Percentiles rank a stretch among this genome's conserved stretches.
These are phyloP conservation scores for Camponotus vicinus DNA, from an alignment of 1,140 invertebrate genomes.

Conservation along the genomic window DNA sequence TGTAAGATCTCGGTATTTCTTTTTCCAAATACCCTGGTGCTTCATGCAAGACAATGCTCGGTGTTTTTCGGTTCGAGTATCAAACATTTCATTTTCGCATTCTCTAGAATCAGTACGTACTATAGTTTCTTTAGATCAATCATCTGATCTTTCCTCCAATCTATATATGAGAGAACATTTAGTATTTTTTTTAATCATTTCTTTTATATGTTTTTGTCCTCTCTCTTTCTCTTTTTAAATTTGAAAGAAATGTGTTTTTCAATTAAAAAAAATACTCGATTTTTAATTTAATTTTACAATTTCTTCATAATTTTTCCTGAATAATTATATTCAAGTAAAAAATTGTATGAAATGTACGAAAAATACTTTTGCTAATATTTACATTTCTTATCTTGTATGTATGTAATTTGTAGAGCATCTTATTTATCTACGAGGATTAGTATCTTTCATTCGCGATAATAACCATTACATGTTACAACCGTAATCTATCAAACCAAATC, in stretches of 20 bases:
- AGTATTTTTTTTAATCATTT: neutral
- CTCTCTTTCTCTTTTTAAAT: neutral
- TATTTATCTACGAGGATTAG: neutral
- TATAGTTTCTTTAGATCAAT: constrained; percentile 20
- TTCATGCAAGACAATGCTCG: constrained; percentile 18
- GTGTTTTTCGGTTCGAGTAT: neutral
- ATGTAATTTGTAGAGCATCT: neutral
- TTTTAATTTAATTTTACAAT: neutral
- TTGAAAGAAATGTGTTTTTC: neutral
- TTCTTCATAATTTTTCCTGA: neutral
- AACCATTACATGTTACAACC: neutral
- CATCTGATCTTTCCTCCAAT: constrained; percentile 1
- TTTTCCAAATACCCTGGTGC: constrained; percentile 7
- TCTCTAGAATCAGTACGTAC: neutral
- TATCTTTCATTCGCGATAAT: constrained; percentile 21
- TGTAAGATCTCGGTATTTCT: neutral
- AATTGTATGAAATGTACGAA: neutral
- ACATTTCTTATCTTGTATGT: too few relatives aligned
- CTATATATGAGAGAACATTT: neutral
- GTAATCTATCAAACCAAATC: constrained; percentile 61
- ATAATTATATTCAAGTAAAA: neutral
- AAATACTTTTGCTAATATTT: neutral
- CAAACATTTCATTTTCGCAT: constrained; percentile 26
- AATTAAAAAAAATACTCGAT: neutral
- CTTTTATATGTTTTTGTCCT: too few relatives aligned